Conservation (phyloP, 2,797 vertebrate genomes). For the Poeciliopsis infans region DNA sequence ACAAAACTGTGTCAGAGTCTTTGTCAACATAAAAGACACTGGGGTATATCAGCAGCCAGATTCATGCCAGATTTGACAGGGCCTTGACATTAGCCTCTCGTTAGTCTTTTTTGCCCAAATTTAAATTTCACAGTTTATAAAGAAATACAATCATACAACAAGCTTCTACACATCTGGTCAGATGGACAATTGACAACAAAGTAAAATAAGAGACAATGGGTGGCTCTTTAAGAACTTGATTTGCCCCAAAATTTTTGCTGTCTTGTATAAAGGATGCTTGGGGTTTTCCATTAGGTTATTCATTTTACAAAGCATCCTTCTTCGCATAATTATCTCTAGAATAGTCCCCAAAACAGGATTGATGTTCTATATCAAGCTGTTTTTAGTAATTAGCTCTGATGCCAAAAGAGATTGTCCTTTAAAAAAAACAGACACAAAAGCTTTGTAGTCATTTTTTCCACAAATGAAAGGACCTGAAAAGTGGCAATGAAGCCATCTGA, state of each 20-base stretch:
- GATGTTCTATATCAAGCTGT: background rate
- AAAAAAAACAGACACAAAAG: background rate
- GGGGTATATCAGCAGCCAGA: no score
- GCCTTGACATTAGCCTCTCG: no score
- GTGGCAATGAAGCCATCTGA: background rate
- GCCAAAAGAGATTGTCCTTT: background rate
- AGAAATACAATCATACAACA: background rate
- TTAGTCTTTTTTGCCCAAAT: background rate
- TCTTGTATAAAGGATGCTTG: background rate
- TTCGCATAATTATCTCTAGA: background rate
- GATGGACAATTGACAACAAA: background rate
- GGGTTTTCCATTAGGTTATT: background rate
- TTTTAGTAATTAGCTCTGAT: background rate
- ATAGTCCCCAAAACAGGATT: background rate
- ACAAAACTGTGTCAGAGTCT: background rate
- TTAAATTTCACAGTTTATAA: background rate
- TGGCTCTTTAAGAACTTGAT: background rate
- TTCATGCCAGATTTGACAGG: background rate
- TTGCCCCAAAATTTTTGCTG: background rate
- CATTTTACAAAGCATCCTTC: background rate
- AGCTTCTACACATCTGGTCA: background rate
- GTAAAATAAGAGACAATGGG: background rate
- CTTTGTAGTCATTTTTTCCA: background rate
- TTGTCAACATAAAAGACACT: background rate
- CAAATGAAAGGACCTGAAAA: background rate